Evolutionary conservation across 2,888 invertebrate species (phyloP), one percentile per base, ranked within the genome.

Genomic region (Phasia obesa): DNA sequence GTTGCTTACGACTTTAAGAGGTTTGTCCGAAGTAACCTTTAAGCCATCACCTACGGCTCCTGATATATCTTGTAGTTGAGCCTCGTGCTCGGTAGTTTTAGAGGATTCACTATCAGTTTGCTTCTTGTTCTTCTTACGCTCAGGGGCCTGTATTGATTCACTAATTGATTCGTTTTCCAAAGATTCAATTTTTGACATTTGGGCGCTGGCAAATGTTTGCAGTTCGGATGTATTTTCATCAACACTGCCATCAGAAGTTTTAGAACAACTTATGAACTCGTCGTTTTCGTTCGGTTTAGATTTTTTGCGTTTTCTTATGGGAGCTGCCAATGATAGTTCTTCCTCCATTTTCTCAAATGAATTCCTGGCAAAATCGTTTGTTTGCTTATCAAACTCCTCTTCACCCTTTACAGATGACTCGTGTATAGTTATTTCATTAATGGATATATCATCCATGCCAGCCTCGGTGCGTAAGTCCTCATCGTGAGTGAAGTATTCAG

Each of bases 391-490:
- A 4, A 88, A 87, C n/a, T 87, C 82, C 7, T 88, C 90, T 1
- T 92, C 92, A 7, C 91, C 90, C 69, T 93, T 93, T 6, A 93
- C 88, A 4, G 93, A 89, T 15, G 93, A 92, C 74, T 92, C 93
- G 73, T 94, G 93, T 75, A 94, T 92, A 62, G 94, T 94, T 87
- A 96, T 95, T 88, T 97, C 96, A 49, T 94, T 94, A 73, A 96
- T 94, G 0, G 97, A 97, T 80, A 96, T 94, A 87, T 97, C 97
- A 89, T 97, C 97, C 83, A 97, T 92, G 85, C 96, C 97, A 0
- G 96, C 96, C 91, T 97, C 97, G 0, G 97, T 97, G 70, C 96
- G 93, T 81, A 96, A 92, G 89, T 97, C 97, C 87, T 97, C 96
- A 86, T 94, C 95, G 3, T 94, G 94, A 0, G 93, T 93, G 87